Percentiles rank a stretch among this genome's conserved stretches.
Evolutionary conservation across 1,140 invertebrate genomes (phyloP).

Genomic region (Heliconius himera): DNA sequence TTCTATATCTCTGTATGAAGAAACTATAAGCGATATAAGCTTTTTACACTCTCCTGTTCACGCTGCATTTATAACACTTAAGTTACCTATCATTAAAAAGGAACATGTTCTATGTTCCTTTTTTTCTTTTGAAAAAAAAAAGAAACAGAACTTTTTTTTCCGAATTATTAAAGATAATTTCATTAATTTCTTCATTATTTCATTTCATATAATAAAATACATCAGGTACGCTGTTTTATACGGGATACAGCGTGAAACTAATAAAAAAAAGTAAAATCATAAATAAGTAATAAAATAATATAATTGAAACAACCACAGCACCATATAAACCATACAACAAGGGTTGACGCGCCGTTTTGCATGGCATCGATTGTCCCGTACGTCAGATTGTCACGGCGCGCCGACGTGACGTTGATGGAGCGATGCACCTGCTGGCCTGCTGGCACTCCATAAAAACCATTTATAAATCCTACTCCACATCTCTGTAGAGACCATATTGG

Average conservation of each 20-base stretch:
- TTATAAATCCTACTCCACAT: constrained; percentile 19
- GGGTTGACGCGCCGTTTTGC: constrained; percentile 64
- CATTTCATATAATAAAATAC: not conserved
- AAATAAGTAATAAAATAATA: not conserved
- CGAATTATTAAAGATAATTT: too few species aligned
- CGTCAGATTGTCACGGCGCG: constrained; percentile 72
- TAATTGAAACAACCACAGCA: not conserved
- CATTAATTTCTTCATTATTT: not conserved
- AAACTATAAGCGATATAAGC: too few species aligned
- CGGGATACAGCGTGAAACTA: too few species aligned
- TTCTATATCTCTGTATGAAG: too few species aligned
- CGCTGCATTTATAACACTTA: too few species aligned
- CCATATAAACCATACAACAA: constrained; percentile 52
- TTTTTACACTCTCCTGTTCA: too few species aligned
- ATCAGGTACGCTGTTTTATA: too few species aligned
- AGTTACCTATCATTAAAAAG: too few species aligned
- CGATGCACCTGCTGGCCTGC: constrained; percentile 68
- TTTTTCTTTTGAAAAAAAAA: too few species aligned
- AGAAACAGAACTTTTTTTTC: too few species aligned
- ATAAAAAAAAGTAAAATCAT: too few species aligned
- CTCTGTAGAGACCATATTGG: not conserved
- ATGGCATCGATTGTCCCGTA: constrained; percentile 75
- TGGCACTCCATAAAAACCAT: constrained; percentile 37
- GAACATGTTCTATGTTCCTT: too few species aligned
- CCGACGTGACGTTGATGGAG: constrained; percentile 74